A percentile compares a stretch with the other conserved stretches of the same genome.
phyloP scores from a whole-genome alignment of 2,888 invertebrate genomes.

The Phyto melanocephala region DNA sequence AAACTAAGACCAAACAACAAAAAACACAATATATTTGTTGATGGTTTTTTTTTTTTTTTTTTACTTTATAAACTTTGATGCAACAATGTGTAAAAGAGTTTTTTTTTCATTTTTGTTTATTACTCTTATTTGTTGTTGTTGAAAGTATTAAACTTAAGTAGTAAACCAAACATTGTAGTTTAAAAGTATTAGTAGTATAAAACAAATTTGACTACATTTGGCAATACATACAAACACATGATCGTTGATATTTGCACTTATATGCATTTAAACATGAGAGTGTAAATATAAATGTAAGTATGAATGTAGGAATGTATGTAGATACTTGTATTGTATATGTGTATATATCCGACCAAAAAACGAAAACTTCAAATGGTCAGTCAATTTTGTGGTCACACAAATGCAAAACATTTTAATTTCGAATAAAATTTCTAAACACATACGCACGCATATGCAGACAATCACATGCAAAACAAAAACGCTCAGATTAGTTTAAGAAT shows the following conservation, averaged over 20 bases:
- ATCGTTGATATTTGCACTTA: too few relatives aligned
- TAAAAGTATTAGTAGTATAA: slow-evolving; percentile 13
- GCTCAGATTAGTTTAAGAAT: not conserved
- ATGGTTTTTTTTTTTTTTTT: slow-evolving; percentile 2
- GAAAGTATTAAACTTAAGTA: slow-evolving; percentile 28
- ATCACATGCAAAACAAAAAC: too few relatives aligned
- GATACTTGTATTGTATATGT: too few relatives aligned
- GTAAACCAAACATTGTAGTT: slow-evolving; percentile 51
- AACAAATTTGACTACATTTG: slow-evolving; percentile 17
- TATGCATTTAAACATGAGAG: too few relatives aligned
- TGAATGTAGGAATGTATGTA: too few relatives aligned
- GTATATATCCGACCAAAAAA: not conserved
- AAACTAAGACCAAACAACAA: not conserved
- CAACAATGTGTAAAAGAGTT: slow-evolving; percentile 20
- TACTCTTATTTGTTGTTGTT: slow-evolving; percentile 14
- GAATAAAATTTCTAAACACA: not conserved
- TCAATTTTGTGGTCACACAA: slow-evolving; percentile 16
- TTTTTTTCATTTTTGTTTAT: not conserved
- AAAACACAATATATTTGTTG: not conserved
- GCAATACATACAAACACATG: not conserved
- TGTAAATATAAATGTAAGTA: too few relatives aligned
- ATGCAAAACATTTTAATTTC: not conserved
- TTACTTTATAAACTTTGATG: slow-evolving; percentile 45
- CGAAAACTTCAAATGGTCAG: slow-evolving; percentile 21
- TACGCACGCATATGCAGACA: not conserved